Evolutionary conservation across 2,888 invertebrate species (phyloP).

Genomic region (Hybos culiciformis): DNA sequence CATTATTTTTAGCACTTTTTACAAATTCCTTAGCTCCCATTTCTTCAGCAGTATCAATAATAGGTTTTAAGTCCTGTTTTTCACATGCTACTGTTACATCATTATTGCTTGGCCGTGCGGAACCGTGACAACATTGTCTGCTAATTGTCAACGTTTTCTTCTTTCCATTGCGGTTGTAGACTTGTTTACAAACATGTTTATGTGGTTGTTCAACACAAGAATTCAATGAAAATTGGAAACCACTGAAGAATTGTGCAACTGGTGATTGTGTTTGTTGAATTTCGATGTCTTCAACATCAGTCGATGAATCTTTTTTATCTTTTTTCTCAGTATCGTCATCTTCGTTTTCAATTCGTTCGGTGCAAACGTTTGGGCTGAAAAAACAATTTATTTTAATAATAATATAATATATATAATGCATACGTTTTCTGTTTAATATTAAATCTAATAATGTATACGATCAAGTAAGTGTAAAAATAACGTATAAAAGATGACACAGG

Average conservation of each 20-base stretch:
- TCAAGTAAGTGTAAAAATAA: neutral
- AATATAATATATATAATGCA: neutral
- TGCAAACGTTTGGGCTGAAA: constrained; percentile 47
- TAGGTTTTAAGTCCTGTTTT: constrained; percentile 42
- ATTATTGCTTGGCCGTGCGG: constrained; percentile 35
- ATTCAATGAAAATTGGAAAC: constrained; percentile 33
- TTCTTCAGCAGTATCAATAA: constrained; percentile 42
- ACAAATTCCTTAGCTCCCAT: constrained; percentile 46
- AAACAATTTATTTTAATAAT: constrained; percentile 4
- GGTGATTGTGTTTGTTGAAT: constrained; percentile 18
- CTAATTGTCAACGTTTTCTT: constrained; percentile 47
- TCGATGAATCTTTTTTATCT: constrained; percentile 18
- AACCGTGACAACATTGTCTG: constrained; percentile 57
- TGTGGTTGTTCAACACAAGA: constrained; percentile 34
- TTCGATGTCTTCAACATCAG: constrained; percentile 18
- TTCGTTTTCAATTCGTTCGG: constrained; percentile 39
- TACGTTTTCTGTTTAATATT: neutral
- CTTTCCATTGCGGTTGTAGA: constrained; percentile 41
- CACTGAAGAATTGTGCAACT: constrained; percentile 23
- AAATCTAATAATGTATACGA: neutral
- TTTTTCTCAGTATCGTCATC: constrained; percentile 14
- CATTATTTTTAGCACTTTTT: constrained; percentile 39
- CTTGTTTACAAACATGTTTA: constrained; percentile 33
- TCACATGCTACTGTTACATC: constrained; percentile 37
- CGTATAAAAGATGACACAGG: neutral